phyloP scores from a whole-genome alignment of 92 coral and sea anemone species.

The Zoanthus sansibaricus region DNA sequence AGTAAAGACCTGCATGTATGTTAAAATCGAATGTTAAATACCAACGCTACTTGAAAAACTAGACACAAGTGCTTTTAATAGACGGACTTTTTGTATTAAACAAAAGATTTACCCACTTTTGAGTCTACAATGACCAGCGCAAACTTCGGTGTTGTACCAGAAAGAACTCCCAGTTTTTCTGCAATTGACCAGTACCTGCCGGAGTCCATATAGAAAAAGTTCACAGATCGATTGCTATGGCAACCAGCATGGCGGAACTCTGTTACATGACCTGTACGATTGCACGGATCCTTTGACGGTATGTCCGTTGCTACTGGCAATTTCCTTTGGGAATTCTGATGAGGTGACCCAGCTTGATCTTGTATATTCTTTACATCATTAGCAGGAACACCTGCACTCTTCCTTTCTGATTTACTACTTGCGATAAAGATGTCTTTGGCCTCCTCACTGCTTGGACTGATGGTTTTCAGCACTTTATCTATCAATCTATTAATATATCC shows the following conservation, averaged over 20 bases:
- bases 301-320: background rate
- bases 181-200: conserved; percentile 85
- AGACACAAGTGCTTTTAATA: no score
- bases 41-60: no score
- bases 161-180: conserved; percentile 77
- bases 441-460: conserved; percentile 44
- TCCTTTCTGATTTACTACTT: conserved; percentile 1
- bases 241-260: conserved; percentile 92
- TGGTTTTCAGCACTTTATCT: conserved; percentile 48
- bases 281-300: conserved; percentile 8
- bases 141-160: conserved; percentile 35
- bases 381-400: background rate
- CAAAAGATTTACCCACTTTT: conserved; percentile 58
- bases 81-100: no score
- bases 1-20: no score
- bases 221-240: conserved; percentile 87
- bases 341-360: background rate
- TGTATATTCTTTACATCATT: background rate
- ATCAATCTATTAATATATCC: conserved; percentile 51
- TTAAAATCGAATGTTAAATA: no score
- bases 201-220: conserved; percentile 92
- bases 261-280: conserved; percentile 66
- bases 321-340: background rate
- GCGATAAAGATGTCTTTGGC: background rate
- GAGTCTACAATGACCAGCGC: conserved; percentile 84